Evolutionary conservation across 2,888 invertebrate genomes (phyloP), one percentile per base, ranked within the genome.

Genomic region (Rhogogaster chlorosoma): DNA sequence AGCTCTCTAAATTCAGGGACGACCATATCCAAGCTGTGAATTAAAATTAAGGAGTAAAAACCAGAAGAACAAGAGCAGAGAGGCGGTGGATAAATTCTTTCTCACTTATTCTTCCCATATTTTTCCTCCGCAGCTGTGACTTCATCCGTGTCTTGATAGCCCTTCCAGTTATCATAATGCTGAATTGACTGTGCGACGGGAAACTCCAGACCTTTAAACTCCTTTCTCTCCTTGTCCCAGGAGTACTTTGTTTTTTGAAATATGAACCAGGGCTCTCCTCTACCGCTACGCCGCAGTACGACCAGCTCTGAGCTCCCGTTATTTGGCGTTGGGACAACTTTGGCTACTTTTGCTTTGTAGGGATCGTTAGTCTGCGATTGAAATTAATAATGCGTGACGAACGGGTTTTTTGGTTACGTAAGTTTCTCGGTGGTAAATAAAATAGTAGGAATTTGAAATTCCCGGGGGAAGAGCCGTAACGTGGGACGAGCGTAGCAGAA

Each of bases 191-290:
- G 95, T 89, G 97, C 94, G 5, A 97, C 95, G 0, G 99, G 99
- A 94, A 99, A 99, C 87, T 96, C 96, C 38, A 99, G 94, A 0
- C 97, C 97, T 85, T 95, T 94, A 92, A 99, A 99, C 75, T 94
- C 94, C 89, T 97, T 97, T 87, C 96, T 97, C 15, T 98, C 96
- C 88, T 96, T 95, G 91, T 98, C 96, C 96, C 98, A 99, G 64
- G 97, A 94, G 94, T 99, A 99, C 93, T 99, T 99, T 6, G 98
- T 98, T 94, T 99, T 99, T 96, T 99, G 99, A 93, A 99, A 99
- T 89, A 97, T 96, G 92, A 99, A 98, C 97, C 98, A 99, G 45
- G 97, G 94, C 89, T 95, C 95, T 87, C 95, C 93, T 82, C 94
- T 93, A 2, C 95, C 95, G 2, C 95, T 94, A 89, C 95, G 95